phyloP scores from a whole-genome alignment of 2,113 vertebrate genomes.

The Proteles cristata region DNA sequence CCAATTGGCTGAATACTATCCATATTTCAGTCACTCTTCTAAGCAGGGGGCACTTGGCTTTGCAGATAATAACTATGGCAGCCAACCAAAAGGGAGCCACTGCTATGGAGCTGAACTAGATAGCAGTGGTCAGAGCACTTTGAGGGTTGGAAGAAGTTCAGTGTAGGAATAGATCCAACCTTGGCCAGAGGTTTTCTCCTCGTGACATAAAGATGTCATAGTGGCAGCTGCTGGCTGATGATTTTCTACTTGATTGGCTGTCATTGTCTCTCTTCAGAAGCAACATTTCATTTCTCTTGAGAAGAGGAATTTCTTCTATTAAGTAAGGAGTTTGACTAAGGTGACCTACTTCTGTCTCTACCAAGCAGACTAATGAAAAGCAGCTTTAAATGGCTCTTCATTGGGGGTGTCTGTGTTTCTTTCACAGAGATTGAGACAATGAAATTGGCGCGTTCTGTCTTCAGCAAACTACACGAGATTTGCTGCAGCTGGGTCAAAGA shows the following conservation, averaged over 20 bases:
- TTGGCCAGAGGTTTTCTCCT: constrained; percentile 39
- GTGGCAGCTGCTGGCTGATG: constrained; percentile 18
- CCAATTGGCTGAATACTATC: not conserved
- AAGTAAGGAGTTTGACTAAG: constrained; percentile 42
- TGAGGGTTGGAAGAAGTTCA: not conserved
- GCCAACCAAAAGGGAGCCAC: not conserved
- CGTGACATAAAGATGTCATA: not conserved
- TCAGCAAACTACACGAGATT: constrained; percentile 94
- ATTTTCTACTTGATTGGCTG: constrained; percentile 40
- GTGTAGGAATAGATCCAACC: not conserved
- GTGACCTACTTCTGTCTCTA: constrained; percentile 78
- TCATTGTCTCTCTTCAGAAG: constrained; percentile 67
- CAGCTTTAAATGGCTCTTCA: constrained; percentile 62
- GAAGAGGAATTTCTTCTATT: constrained; percentile 55
- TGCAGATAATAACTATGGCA: not conserved
- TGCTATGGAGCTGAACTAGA: not conserved
- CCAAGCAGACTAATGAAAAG: constrained; percentile 63
- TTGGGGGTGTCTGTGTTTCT: constrained; percentile 74
- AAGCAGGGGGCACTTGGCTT: not conserved
- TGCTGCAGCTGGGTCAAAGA: constrained; percentile 97
- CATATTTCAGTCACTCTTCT: not conserved
- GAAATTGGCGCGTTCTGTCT: constrained; percentile 93
- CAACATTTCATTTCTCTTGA: constrained; percentile 52
- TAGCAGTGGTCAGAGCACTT: not conserved
- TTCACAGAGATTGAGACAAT: constrained; percentile 94